Conservation (phyloP, 2,113 vertebrate genomes). For the Corythaixoides concolor region DNA sequence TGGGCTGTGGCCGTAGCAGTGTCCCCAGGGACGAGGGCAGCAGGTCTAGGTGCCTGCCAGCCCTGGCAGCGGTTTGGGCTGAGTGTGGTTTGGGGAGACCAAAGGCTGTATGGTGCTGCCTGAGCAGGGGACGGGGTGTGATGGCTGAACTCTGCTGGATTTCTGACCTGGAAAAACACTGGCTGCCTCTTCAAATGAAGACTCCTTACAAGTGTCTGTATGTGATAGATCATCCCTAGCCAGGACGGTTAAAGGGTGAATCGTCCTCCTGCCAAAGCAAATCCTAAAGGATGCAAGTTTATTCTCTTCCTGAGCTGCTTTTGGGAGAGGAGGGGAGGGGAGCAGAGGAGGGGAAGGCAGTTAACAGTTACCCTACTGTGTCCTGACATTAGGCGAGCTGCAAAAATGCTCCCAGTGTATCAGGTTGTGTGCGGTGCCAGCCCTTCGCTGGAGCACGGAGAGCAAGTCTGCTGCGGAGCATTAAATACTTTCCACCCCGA, state of each 20-base stretch:
- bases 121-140: not conserved
- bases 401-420: constrained; percentile 65
- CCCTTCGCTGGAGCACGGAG: constrained; percentile 26
- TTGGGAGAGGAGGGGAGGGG: not conserved
- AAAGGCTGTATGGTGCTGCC: not conserved
- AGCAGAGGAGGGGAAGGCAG: not conserved
- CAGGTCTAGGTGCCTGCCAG: not conserved
- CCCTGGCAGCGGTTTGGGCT: not conserved
- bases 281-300: constrained; percentile 2
- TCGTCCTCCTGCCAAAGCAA: not conserved
- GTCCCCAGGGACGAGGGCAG: not conserved
- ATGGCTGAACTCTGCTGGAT: not conserved
- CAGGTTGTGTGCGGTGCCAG: constrained; percentile 46
- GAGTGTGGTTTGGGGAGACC: not conserved
- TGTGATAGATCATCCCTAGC: not conserved
- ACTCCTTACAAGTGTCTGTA: not conserved
- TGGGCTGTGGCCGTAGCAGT: not conserved
- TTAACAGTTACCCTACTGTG: constrained; percentile 62
- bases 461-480: constrained; percentile 49
- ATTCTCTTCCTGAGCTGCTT: not conserved
- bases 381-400: constrained; percentile 28
- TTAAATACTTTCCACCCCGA: constrained; percentile 59
- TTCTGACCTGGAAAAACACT: constrained; percentile 30
- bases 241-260: not conserved
- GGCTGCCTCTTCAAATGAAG: not conserved